These are phyloP conservation scores for Micromys minutus DNA, from an alignment of 2,113 vertebrate genomes.

Conservation along the genomic window DNA sequence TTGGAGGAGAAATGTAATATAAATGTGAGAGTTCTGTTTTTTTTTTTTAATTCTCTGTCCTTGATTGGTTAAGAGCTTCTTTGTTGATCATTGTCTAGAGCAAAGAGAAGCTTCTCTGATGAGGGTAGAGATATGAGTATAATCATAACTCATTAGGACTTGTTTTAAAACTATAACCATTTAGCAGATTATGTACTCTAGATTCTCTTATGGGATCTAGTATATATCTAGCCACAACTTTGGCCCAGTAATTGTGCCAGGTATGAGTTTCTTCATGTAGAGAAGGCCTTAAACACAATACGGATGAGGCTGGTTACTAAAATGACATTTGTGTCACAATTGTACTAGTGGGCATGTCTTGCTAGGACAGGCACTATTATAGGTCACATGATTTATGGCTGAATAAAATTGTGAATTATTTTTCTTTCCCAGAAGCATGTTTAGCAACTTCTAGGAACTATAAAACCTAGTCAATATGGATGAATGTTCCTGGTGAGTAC, in stretches of 20 bases:
- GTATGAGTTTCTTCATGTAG: neutral
- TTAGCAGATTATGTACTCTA: neutral
- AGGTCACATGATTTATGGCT: neutral
- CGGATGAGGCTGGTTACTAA: neutral
- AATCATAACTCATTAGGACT: neutral
- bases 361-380: neutral
- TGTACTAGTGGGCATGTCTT: neutral
- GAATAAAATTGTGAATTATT: neutral
- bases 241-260: neutral
- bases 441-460: neutral
- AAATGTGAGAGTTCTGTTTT: neutral
- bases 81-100: neutral
- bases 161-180: neutral
- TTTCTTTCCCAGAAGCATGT: neutral
- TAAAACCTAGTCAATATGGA: neutral
- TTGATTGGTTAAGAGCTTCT: neutral
- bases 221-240: neutral
- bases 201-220: too few relatives aligned
- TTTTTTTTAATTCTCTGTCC: neutral
- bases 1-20: neutral
- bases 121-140: neutral
- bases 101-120: neutral
- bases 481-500: neutral
- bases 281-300: neutral
- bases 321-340: neutral